phyloP scores from a whole-genome alignment of 1,140 invertebrate species.

The Ectropis grisescens region DNA sequence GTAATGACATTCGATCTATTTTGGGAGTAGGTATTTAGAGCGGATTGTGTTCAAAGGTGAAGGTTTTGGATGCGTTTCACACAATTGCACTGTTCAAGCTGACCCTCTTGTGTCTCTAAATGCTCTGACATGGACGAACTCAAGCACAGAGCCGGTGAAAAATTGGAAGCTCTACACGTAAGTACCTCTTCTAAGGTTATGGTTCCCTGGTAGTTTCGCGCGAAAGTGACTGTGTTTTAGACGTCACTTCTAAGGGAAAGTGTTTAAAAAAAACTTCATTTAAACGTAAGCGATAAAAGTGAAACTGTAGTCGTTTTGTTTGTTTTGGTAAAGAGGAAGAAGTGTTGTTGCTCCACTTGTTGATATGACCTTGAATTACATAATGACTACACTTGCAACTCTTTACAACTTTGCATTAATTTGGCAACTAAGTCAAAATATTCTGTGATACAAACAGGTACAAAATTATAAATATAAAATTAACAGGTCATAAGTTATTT shows the following conservation, averaged over 20 bases:
- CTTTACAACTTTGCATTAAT: too few relatives aligned
- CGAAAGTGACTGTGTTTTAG: constrained; percentile 15
- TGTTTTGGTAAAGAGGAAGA: too few relatives aligned
- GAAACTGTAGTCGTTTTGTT: too few relatives aligned
- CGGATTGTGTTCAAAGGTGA: constrained; percentile 61
- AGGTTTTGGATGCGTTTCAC: constrained; percentile 47
- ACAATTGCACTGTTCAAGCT: constrained; percentile 24
- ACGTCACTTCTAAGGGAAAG: constrained; percentile 2
- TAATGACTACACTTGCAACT: too few relatives aligned
- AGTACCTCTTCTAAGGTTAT: constrained; percentile 25
- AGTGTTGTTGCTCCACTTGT: too few relatives aligned
- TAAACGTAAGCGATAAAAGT: too few relatives aligned
- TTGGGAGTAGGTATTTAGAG: constrained; percentile 45
- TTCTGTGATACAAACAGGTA: too few relatives aligned
- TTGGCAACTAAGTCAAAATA: too few relatives aligned
- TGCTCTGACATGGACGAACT: constrained; percentile 50
- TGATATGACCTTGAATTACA: too few relatives aligned
- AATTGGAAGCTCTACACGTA: constrained; percentile 51
- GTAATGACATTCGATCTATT: constrained; percentile 55
- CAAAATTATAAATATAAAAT: too few relatives aligned
- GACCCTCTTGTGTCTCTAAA: constrained; percentile 21
- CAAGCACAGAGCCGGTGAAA: constrained; percentile 49
- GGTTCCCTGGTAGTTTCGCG: constrained; percentile 20
- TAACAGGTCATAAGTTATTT: too few relatives aligned
- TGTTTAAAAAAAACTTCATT: constrained; percentile 1